A percentile compares a stretch with the other conserved stretches of the same genome.
phyloP scores from a whole-genome alignment of 2,113 vertebrate species.

The Colossoma macropomum region DNA sequence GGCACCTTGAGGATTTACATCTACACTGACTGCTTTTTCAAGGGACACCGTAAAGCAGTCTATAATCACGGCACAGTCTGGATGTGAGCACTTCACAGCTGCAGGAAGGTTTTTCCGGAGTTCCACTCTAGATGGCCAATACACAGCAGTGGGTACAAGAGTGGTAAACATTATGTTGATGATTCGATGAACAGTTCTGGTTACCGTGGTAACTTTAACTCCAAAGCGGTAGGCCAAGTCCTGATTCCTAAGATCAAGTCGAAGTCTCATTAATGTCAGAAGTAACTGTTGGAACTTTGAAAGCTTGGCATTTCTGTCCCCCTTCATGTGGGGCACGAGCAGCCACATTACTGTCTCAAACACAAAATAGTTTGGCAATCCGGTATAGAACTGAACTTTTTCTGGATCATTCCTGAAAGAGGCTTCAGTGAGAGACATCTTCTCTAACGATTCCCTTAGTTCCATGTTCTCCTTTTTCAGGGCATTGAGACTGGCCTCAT shows the following conservation, averaged over 20 bases:
- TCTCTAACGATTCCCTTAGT: slow-evolving; percentile 75
- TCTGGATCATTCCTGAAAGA: slow-evolving; percentile 75
- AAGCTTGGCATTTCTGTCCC: slow-evolving; percentile 69
- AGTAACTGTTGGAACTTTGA: slow-evolving; percentile 80
- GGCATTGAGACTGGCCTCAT: slow-evolving; percentile 66
- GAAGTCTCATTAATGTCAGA: slow-evolving; percentile 77
- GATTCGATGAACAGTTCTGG: slow-evolving; percentile 73
- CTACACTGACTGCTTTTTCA: slow-evolving; percentile 63
- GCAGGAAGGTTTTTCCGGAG: slow-evolving; percentile 76
- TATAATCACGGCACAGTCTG: slow-evolving; percentile 77
- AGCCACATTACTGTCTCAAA: slow-evolving; percentile 80
- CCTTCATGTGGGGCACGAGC: slow-evolving; percentile 78
- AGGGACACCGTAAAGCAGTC: slow-evolving; percentile 77
- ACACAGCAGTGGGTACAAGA: slow-evolving; percentile 76
- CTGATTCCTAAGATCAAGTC: slow-evolving; percentile 77
- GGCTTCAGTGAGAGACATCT: slow-evolving; percentile 75
- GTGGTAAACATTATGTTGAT: slow-evolving; percentile 78
- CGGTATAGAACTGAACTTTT: slow-evolving; percentile 79
- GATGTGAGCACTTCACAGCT: slow-evolving; percentile 67
- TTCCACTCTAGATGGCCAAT: slow-evolving; percentile 78
- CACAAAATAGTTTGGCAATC: slow-evolving; percentile 79
- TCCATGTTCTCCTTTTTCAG: slow-evolving; percentile 75
- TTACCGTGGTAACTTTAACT: slow-evolving; percentile 72
- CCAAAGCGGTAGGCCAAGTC: slow-evolving; percentile 80
- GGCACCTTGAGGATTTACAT: slow-evolving; percentile 42